A percentile compares a stretch with the other conserved stretches of the same genome.
Evolutionary conservation across 2,113 vertebrate genomes (phyloP).

Genomic region (Catharus minimus): DNA sequence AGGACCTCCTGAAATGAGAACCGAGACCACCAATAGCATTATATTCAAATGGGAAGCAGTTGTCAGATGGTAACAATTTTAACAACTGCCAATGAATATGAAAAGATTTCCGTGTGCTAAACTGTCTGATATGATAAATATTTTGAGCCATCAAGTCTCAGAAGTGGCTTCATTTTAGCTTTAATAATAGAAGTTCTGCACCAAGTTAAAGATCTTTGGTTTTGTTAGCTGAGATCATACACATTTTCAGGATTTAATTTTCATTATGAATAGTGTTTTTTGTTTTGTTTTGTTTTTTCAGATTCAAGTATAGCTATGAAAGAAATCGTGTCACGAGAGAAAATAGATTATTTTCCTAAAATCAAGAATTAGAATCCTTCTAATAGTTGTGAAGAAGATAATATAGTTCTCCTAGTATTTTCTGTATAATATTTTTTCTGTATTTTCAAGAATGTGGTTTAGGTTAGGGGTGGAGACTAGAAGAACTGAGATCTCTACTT

Average conservation of each 20-base stretch:
- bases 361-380: background rate
- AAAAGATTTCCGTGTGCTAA: background rate
- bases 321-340: background rate
- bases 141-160: background rate
- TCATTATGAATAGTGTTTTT: background rate
- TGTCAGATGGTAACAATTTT: background rate
- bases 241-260: background rate
- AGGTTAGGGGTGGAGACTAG: background rate
- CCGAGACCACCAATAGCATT: background rate
- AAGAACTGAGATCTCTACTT: background rate
- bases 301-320: background rate
- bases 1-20: background rate
- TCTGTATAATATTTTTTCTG: background rate
- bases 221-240: background rate
- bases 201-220: background rate
- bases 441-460: background rate
- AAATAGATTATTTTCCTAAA: background rate
- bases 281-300: background rate
- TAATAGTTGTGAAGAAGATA: background rate
- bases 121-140: background rate
- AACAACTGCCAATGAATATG: background rate
- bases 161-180: background rate
- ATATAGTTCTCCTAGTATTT: background rate
- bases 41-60: background rate
- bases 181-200: background rate